phyloP scores from a whole-genome alignment of 2,797 vertebrate species.

The Eospalax fontanierii region DNA sequence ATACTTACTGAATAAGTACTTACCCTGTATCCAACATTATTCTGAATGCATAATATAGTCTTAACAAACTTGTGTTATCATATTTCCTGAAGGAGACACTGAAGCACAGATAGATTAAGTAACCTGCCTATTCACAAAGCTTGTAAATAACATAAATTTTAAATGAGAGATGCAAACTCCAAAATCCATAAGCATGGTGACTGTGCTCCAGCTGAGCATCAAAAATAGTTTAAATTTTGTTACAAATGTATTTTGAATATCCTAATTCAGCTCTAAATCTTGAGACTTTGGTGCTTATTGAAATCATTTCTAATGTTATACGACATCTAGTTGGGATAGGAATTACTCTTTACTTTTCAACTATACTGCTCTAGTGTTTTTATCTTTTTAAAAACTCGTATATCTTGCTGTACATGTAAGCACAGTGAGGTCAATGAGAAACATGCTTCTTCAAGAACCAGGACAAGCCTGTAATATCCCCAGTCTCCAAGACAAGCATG shows the following conservation, averaged over 20 bases:
- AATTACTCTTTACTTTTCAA: background rate
- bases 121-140: conserved; percentile 15
- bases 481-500: background rate
- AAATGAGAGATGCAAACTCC: background rate
- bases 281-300: background rate
- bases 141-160: conserved; percentile 17
- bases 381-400: background rate
- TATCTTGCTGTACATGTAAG: background rate
- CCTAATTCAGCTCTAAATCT: background rate
- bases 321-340: background rate
- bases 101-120: background rate
- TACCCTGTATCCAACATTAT: background rate
- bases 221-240: conserved; percentile 23
- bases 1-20: background rate
- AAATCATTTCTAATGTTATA: background rate
- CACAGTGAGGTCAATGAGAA: background rate
- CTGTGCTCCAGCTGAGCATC: background rate
- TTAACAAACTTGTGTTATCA: background rate
- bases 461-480: background rate
- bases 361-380: background rate
- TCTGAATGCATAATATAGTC: background rate
- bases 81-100: background rate
- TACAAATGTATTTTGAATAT: background rate
- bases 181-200: background rate
- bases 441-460: background rate